phyloP scores from a whole-genome alignment of 2,888 invertebrate species.

The Abrostola triplasia region DNA sequence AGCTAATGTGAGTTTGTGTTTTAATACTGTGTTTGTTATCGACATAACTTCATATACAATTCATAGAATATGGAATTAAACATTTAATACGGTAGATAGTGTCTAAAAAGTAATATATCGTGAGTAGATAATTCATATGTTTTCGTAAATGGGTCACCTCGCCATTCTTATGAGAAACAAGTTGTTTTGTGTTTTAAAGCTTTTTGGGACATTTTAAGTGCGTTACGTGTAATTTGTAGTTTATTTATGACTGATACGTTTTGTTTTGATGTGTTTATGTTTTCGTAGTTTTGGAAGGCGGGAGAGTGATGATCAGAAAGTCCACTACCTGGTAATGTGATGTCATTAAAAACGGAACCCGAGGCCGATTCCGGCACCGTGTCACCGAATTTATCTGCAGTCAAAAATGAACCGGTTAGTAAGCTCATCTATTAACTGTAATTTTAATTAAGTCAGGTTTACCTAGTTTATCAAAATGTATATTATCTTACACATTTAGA shows the following conservation, averaged over 20 bases:
- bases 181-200: conserved; percentile 74
- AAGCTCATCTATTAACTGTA: conserved; percentile 47
- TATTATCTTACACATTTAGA: conserved; percentile 5
- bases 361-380: conserved; percentile 88
- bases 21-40: conserved; percentile 63
- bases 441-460: conserved; percentile 23
- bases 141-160: conserved; percentile 88
- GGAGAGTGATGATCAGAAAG: conserved; percentile 86
- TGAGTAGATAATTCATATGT: conserved; percentile 86
- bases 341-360: conserved; percentile 89
- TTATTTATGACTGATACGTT: conserved; percentile 45
- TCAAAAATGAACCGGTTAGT: conserved; percentile 86
- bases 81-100: conserved; percentile 67
- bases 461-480: conserved; percentile 22
- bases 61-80: conserved; percentile 59
- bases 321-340: conserved; percentile 85
- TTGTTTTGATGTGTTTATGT: conserved; percentile 67
- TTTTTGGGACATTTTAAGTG: conserved; percentile 56
- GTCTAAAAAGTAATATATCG: conserved; percentile 76
- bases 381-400: conserved; percentile 81
- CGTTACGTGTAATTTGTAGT: conserved; percentile 50
- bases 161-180: conserved; percentile 83
- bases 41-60: conserved; percentile 54
- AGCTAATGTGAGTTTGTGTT: conserved; percentile 83
- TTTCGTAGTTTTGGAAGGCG: conserved; percentile 79